phyloP scores from a whole-genome alignment of 2,888 invertebrate species.

The Metalampra italica region DNA sequence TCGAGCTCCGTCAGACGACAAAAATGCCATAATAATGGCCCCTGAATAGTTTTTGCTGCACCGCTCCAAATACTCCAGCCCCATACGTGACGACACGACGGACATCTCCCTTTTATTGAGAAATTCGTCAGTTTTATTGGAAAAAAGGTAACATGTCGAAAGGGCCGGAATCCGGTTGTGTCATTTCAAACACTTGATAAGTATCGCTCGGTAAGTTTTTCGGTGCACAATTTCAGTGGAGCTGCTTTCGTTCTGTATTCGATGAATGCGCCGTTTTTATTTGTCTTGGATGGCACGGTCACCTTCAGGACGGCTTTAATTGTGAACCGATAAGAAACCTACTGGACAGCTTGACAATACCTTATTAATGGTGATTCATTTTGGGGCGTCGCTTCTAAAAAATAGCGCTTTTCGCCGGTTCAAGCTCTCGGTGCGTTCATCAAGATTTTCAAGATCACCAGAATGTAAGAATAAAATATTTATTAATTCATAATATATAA shows the following conservation, averaged over 20 bases:
- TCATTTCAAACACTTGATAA: conserved; percentile 79
- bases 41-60: conserved; percentile 76
- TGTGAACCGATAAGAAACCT: conserved; percentile 68
- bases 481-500: neutral
- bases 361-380: conserved; percentile 46
- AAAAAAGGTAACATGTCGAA: conserved; percentile 57
- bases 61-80: conserved; percentile 73
- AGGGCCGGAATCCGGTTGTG: conserved; percentile 73
- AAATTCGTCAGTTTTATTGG: conserved; percentile 77
- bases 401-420: conserved; percentile 10
- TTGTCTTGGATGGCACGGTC: conserved; percentile 60
- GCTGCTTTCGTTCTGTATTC: conserved; percentile 67
- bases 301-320: conserved; percentile 71
- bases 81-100: conserved; percentile 70
- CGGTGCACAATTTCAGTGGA: conserved; percentile 64
- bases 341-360: conserved; percentile 48
- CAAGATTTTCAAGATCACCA: neutral
- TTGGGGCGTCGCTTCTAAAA: conserved; percentile 28
- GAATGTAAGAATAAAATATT: neutral
- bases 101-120: conserved; percentile 77
- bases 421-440: neutral
- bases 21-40: conserved; percentile 79
- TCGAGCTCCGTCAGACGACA: conserved; percentile 76
- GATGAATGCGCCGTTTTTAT: conserved; percentile 66
- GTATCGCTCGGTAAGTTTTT: conserved; percentile 69